Base-by-base conservation (phyloP, 2,113 vertebrate species). In the Melozone crissalis region DNA sequence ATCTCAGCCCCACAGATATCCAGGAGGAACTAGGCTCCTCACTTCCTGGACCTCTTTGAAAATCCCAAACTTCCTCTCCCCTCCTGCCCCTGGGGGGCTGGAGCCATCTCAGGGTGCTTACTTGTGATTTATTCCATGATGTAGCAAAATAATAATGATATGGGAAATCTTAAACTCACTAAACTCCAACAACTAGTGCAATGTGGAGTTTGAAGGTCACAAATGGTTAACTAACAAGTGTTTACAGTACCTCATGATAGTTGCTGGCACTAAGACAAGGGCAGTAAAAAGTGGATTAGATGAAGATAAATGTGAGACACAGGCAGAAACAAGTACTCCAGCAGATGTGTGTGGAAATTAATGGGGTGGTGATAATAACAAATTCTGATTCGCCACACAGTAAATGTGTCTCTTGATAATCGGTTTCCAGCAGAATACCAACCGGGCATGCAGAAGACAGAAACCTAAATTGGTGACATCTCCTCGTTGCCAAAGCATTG, bases 311-410 rank as follows among this genome's bases (percentile, higher is more conserved):
- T 97, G 92, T 81, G 92, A 96, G 85, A 67, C 26, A 58, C 88
- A 91, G 67, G 84, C 84, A 87, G 88, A 84, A 96, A 95, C 94
- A 96, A 95, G 93, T 88, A 84, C 85, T 96, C 62, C 35, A 92
- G 89, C 97, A 97, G 97, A 97, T 97, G 97, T 94, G 82, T 87
- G 69, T 86, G 89, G 96, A 96, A 98, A 97, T 96, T 96, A 97
- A 97, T 97, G 94, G 92, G 79, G 90, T 96, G 95, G 68, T 73
- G 90, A 96, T 95, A 94, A 95, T 94, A 97, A 95, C 94, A 93
- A 87, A 97, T 93, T 93, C 68, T 84, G 76, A 95, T 93, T 95
- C 11, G 30, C 75, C 65, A 84, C 74, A 54, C 83, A 94, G 81
- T 93, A 84, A 94, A 95, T 54, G 92, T 58, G 65, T 89, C 95